These are phyloP conservation scores for Colostygia pectinataria DNA, from an alignment of 2,888 invertebrate species.

Conservation along the genomic window DNA sequence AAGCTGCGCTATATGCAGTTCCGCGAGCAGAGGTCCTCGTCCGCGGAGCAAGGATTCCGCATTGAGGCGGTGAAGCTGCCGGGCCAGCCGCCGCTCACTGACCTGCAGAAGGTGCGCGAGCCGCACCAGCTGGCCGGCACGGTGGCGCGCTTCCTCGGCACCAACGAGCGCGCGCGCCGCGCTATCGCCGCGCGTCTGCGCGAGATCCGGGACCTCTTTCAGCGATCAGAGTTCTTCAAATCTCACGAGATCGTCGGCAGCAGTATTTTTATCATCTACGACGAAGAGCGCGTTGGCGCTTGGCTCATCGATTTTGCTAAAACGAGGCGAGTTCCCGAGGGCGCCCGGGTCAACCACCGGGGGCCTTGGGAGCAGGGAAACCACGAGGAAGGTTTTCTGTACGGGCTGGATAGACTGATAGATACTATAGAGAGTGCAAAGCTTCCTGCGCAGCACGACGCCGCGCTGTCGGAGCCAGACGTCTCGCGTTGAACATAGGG, in stretches of 20 bases:
- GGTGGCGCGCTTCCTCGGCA: constrained; percentile 88
- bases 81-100: constrained; percentile 91
- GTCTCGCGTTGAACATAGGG: constrained; percentile 71
- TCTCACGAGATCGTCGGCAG: constrained; percentile 96
- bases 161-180: constrained; percentile 85
- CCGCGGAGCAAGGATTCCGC: constrained; percentile 95
- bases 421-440: constrained; percentile 80
- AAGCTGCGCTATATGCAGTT: constrained; percentile 99
- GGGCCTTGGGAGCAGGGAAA: constrained; percentile 95
- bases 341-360: constrained; percentile 89
- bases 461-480: constrained; percentile 63
- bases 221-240: constrained; percentile 92
- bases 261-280: constrained; percentile 96
- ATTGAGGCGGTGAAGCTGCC: constrained; percentile 97
- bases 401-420: constrained; percentile 96
- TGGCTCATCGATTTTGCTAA: constrained; percentile 99
- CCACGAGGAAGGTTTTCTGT: constrained; percentile 97
- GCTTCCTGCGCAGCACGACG: constrained; percentile 48
- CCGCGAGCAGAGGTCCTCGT: constrained; percentile 96
- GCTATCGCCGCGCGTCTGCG: constrained; percentile 88
- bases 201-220: constrained; percentile 90
- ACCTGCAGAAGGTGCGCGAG: constrained; percentile 93
- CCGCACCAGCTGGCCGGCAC: constrained; percentile 88
- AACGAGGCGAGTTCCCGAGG: constrained; percentile 89
- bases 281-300: constrained; percentile 92